phyloP scores from a whole-genome alignment of 2,888 invertebrate species.

The Galeopsomyia nigrocyanea region DNA sequence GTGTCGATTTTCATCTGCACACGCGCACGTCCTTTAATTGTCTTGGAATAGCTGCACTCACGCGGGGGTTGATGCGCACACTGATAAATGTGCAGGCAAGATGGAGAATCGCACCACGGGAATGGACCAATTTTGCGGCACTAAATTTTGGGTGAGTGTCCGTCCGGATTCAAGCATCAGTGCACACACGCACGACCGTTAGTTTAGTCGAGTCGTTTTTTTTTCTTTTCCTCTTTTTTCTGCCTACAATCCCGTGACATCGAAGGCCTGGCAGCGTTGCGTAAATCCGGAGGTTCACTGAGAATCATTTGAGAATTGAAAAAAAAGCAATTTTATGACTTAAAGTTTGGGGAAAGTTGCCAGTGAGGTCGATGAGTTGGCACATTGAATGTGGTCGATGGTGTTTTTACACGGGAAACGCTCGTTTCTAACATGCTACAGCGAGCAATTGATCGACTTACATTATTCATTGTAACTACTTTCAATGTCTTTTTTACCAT shows the following conservation, averaged over 20 bases:
- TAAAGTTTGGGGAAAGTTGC: conserved; percentile 1
- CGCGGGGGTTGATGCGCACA: conserved; percentile 40
- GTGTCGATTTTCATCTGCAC: background rate
- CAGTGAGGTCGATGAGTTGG: background rate
- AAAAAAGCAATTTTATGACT: conserved; percentile 22
- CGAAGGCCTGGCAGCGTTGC: conserved; percentile 1
- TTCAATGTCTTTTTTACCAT: too few relatives aligned
- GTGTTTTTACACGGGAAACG: too few relatives aligned
- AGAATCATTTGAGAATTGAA: background rate
- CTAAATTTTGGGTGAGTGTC: conserved; percentile 83
- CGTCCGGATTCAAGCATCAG: conserved; percentile 8
- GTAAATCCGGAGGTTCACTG: background rate
- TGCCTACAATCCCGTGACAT: background rate
- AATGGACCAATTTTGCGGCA: conserved; percentile 84
- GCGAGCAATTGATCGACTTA: too few relatives aligned
- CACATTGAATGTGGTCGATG: background rate
- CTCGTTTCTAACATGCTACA: too few relatives aligned
- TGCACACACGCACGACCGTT: too few relatives aligned
- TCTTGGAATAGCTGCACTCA: background rate
- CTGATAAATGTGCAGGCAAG: conserved; percentile 54
- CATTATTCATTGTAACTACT: too few relatives aligned
- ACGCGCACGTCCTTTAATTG: background rate
- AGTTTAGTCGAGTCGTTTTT: background rate
- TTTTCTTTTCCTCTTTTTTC: background rate
- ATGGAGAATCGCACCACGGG: conserved; percentile 71